A percentile compares a stretch with the other conserved stretches of the same genome.
These are phyloP conservation scores for Fregetta grallaria DNA, from an alignment of 2,113 vertebrate species.

Conservation along the genomic window DNA sequence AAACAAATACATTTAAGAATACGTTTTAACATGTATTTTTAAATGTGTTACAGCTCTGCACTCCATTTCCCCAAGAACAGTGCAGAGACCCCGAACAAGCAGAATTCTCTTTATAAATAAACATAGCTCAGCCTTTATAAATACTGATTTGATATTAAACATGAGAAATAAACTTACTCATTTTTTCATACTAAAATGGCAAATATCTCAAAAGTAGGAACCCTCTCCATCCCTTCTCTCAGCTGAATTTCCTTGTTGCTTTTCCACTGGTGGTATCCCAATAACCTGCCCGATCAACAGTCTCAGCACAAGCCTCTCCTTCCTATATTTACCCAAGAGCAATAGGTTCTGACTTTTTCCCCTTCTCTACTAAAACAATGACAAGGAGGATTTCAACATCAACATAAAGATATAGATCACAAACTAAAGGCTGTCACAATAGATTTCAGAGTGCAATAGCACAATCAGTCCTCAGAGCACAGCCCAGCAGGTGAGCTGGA, in stretches of 20 bases:
- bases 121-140: background rate
- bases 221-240: background rate
- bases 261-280: background rate
- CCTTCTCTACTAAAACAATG: background rate
- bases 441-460: background rate
- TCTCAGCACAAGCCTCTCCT: background rate
- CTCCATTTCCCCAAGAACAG: background rate
- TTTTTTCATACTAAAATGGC: background rate
- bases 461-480: background rate
- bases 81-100: accelerated
- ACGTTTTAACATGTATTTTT: background rate
- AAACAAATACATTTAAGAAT: background rate
- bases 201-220: background rate
- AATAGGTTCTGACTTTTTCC: background rate
- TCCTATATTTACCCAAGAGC: background rate
- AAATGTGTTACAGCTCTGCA: background rate
- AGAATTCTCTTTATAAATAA: background rate
- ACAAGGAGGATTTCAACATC: background rate
- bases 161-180: background rate
- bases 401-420: background rate
- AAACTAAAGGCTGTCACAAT: background rate
- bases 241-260: background rate
- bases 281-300: background rate
- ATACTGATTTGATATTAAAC: background rate
- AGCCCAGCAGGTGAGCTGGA: background rate